A percentile compares a stretch with the other conserved stretches of the same genome.
Conservation (phyloP, 2,797 vertebrate species). For the Notoglanidium macrostoma region DNA sequence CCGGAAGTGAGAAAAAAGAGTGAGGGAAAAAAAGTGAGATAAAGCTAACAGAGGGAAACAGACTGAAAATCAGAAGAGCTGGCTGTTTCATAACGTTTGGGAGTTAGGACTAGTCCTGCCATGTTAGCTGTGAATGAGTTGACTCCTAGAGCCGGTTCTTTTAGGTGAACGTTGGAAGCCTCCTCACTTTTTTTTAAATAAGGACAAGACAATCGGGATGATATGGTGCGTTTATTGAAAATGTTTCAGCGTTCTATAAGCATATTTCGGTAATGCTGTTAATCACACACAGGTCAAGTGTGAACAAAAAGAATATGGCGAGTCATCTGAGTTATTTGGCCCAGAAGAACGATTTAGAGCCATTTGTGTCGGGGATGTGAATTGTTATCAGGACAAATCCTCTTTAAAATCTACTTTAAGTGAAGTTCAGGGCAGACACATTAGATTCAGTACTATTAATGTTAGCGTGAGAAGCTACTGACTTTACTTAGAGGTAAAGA, state of each 20-base stretch:
- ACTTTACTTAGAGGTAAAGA: neutral
- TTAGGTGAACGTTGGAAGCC: neutral
- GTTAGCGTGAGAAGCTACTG: neutral
- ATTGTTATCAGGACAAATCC: neutral
- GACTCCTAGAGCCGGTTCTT: neutral
- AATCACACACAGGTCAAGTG: neutral
- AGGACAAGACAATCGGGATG: neutral
- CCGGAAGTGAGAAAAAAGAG: conserved; percentile 54
- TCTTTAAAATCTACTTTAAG: neutral
- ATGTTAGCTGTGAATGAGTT: neutral
- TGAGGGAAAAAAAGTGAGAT: conserved; percentile 46
- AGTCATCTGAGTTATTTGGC: neutral
- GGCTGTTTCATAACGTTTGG: neutral
- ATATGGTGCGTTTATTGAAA: neutral
- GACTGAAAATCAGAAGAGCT: neutral
- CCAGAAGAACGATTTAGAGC: neutral
- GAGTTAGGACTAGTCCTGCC: neutral
- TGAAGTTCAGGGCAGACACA: neutral
- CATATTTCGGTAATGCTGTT: neutral
- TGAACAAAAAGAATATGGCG: neutral
- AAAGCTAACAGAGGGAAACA: conserved; percentile 32
- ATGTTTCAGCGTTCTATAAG: neutral
- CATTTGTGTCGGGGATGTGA: neutral
- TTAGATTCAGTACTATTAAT: neutral
- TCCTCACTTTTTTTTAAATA: neutral